Conservation (phyloP, 1,140 invertebrate species). For the Drosophila micromelanica region DNA sequence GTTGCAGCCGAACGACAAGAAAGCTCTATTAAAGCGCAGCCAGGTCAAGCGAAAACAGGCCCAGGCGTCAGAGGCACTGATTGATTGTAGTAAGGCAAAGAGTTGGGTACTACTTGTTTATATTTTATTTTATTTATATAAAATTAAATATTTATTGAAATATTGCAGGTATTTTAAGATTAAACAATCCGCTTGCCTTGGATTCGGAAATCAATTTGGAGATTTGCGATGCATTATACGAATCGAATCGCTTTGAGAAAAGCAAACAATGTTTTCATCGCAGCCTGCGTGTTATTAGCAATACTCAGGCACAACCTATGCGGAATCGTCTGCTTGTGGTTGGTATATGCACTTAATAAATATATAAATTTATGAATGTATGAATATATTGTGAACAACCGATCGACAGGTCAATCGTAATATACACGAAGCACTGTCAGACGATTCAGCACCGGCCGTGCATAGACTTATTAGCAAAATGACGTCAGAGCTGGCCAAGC, state of each 20-base stretch:
- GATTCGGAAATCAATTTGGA: slow-evolving; percentile 38
- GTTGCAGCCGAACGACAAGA: slow-evolving; percentile 17
- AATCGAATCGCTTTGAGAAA: slow-evolving; percentile 68
- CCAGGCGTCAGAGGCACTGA: slow-evolving; percentile 44
- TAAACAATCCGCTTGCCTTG: not conserved
- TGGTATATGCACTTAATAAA: not conserved
- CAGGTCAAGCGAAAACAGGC: slow-evolving; percentile 43
- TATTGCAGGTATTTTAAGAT: slow-evolving; percentile 22
- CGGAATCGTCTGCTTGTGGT: slow-evolving; percentile 55
- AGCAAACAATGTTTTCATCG: slow-evolving; percentile 49
- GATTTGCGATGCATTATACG: slow-evolving; percentile 60
- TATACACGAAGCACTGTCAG: slow-evolving; percentile 47
- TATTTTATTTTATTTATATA: not conserved
- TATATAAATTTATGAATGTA: not conserved
- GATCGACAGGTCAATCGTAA: slow-evolving; percentile 48
- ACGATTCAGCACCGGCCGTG: slow-evolving; percentile 34
- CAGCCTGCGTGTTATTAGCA: slow-evolving; percentile 22
- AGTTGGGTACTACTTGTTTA: slow-evolving; percentile 27
- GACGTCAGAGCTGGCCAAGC: slow-evolving; percentile 1
- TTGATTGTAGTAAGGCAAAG: slow-evolving; percentile 51
- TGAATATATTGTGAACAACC: not conserved
- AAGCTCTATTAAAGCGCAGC: slow-evolving; percentile 46
- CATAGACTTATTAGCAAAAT: slow-evolving; percentile 49
- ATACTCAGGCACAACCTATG: slow-evolving; percentile 31
- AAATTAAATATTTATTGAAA: not conserved